Evolutionary conservation across 2,113 vertebrate species (phyloP).

Genomic region (Esox niger): DNA sequence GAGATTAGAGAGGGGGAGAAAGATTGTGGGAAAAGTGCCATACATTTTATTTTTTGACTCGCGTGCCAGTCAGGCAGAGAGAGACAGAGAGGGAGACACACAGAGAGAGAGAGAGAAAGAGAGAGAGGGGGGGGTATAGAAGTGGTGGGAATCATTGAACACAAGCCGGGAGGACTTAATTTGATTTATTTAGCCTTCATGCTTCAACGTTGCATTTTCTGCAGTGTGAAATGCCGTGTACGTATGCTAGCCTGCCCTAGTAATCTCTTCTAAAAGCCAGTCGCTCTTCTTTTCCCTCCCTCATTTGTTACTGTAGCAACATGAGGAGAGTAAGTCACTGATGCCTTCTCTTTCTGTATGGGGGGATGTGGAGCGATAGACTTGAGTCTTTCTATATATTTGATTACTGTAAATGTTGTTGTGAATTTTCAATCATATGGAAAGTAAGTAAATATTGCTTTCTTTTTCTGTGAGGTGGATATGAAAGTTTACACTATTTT

Average conservation of each 20-base stretch:
- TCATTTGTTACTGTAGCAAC: slow-evolving; percentile 25
- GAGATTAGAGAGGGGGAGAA: slow-evolving; percentile 38
- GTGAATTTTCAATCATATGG: slow-evolving; percentile 1
- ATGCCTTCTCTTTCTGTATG: neutral
- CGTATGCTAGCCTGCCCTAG: slow-evolving; percentile 8
- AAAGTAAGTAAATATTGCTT: too few species aligned
- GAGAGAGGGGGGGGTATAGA: slow-evolving; percentile 13
- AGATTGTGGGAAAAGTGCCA: neutral
- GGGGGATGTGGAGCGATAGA: neutral
- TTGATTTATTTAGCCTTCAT: slow-evolving; percentile 45
- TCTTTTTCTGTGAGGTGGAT: too few species aligned
- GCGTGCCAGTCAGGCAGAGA: too few species aligned
- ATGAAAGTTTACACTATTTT: too few species aligned
- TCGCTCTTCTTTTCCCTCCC: neutral
- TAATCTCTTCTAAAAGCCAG: slow-evolving; percentile 33
- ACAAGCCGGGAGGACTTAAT: slow-evolving; percentile 7
- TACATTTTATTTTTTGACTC: too few species aligned
- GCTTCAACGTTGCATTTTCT: slow-evolving; percentile 54
- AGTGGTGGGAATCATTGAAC: slow-evolving; percentile 3
- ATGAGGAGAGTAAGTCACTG: slow-evolving; percentile 37
- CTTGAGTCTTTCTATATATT: neutral
- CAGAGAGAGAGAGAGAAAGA: neutral
- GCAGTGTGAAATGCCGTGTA: slow-evolving; percentile 46
- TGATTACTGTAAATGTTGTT: neutral
- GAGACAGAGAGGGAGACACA: neutral